These are phyloP conservation scores for Drosophila suboccidentalis DNA, from an alignment of 2,888 invertebrate species.

Conservation along the genomic window DNA sequence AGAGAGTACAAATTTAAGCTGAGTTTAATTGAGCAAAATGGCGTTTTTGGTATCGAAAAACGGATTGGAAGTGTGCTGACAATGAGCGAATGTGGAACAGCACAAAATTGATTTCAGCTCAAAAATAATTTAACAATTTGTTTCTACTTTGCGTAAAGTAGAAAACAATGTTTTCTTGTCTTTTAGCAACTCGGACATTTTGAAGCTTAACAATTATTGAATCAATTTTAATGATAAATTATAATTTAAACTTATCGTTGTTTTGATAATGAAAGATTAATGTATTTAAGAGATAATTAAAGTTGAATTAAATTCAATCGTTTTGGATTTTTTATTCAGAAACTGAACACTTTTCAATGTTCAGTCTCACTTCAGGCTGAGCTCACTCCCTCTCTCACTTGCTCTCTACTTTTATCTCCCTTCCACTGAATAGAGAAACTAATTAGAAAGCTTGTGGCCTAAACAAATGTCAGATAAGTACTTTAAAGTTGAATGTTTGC, in stretches of 20 bases:
- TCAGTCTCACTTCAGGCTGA: not conserved
- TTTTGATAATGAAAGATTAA: not conserved
- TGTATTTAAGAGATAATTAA: not conserved
- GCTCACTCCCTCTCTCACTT: too few species aligned
- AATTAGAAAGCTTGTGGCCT: constrained; percentile 17
- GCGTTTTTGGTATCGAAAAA: constrained; percentile 40
- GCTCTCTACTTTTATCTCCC: not conserved
- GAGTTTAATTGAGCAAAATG: constrained; percentile 70
- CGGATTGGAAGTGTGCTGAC: constrained; percentile 52
- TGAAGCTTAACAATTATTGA: not conserved
- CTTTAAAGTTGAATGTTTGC: constrained; percentile 39
- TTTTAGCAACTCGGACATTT: not conserved
- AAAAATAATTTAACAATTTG: not conserved
- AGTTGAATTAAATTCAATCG: not conserved
- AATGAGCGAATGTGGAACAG: constrained; percentile 29
- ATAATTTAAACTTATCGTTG: too few species aligned
- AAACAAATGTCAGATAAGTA: constrained; percentile 26
- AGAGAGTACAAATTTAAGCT: constrained; percentile 60
- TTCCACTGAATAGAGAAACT: constrained; percentile 1
- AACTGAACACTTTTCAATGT: not conserved
- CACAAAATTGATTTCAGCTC: not conserved
- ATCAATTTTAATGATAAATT: not conserved
- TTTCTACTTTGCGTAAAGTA: not conserved
- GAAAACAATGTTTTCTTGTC: too few species aligned
- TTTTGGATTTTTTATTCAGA: not conserved